Base-by-base conservation (phyloP, 2,888 invertebrate species). In the Lamellibrachia satsuma region DNA sequence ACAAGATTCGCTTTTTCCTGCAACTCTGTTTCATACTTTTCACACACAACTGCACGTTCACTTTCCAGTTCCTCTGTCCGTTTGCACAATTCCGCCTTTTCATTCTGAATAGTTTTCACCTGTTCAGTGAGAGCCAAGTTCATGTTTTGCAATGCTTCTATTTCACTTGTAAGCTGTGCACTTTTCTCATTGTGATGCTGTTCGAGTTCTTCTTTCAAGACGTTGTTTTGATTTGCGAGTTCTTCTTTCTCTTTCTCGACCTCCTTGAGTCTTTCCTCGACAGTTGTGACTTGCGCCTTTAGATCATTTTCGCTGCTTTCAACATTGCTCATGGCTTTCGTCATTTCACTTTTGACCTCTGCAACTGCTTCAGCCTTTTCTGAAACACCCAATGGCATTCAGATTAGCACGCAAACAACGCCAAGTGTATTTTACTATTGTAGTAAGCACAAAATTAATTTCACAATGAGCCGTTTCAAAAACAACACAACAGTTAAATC, bases 21-120 rank as follows among this genome's bases (percentile, higher is more conserved):
- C 75, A 75, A 75, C 75, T 75, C 75, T 22, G 75, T 75, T 75
- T 75, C 75, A 75, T 75, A 75, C 22, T 75, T 75, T 75, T 75
- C 75, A 75, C 75, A 75, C 6, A 75, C 75, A 4, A n/a, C 75
- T 75, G 75, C 75, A 22, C 75, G 75, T 22, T 75, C 75, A 75
- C 75, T 15, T 75, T 75, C 75, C 75, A 75, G 22, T 75, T n/a
- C 75, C 75, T 75, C 39, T 39, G 39, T 39, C 39, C 39, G 39
- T 39, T 39, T 39, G 39, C 39, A 39, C 39, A 39, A 39, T 39
- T 39, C 39, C 39, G 39, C 75, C 75, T 75, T 75, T 75, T 75
- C 75, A 75, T 15, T 75, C 75, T 75, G 75, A 15, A 22, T 75
- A 75, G 22, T 22, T 75, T 75, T 75, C 75, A 75, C 75, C 22